These are phyloP conservation scores for Natrix natrix DNA, from an alignment of 2,797 vertebrate genomes.

Conservation along the genomic window DNA sequence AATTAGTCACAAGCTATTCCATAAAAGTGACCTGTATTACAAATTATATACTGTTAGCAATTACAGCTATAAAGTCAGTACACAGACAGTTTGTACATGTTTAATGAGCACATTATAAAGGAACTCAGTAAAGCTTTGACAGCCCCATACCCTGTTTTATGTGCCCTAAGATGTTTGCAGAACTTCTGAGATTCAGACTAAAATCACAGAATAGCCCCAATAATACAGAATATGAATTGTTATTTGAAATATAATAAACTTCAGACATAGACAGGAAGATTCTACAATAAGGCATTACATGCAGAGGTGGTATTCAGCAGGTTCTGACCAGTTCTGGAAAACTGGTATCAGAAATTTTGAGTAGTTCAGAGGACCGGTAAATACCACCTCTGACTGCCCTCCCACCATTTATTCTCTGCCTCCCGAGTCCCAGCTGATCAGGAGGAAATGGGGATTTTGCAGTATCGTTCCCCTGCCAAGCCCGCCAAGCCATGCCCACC, in stretches of 20 bases:
- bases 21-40: slow-evolving; percentile 23
- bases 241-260: background rate
- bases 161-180: background rate
- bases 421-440: too few relatives aligned
- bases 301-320: too few relatives aligned
- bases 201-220: background rate
- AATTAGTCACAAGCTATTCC: background rate
- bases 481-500: too few relatives aligned
- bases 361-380: too few relatives aligned
- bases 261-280: background rate
- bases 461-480: too few relatives aligned
- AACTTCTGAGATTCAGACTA: background rate
- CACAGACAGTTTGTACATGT: background rate
- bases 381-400: too few relatives aligned
- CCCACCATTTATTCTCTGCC: too few relatives aligned
- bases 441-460: too few relatives aligned
- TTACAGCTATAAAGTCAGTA: background rate
- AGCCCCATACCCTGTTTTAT: background rate
- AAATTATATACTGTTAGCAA: background rate
- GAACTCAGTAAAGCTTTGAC: background rate
- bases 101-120: slow-evolving; percentile 8
- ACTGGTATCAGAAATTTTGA: too few relatives aligned
- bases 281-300: background rate
- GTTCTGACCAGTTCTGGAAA: too few relatives aligned
- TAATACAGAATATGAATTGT: background rate